Percentiles rank a stretch among this genome's conserved stretches.
phyloP scores from a whole-genome alignment of 2,888 invertebrate genomes.

The Microctonus brassicae region DNA sequence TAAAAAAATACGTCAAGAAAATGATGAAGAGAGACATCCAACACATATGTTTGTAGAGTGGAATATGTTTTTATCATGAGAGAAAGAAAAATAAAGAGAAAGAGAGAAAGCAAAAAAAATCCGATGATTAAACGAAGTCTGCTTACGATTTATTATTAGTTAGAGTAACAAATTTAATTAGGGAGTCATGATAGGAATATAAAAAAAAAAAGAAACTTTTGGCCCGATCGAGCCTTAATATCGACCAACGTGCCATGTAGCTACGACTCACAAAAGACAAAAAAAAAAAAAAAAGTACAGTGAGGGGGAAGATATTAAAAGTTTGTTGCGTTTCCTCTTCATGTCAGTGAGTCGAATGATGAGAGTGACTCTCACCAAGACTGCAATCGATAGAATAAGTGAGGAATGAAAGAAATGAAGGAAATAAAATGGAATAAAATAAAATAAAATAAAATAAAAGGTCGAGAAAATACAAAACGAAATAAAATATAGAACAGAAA shows the following conservation, averaged over 20 bases:
- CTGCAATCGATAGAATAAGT: slow-evolving; percentile 50
- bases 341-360: slow-evolving; percentile 28
- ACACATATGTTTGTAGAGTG: not conserved
- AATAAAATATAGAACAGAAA: slow-evolving; percentile 8
- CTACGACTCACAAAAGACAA: slow-evolving; percentile 40
- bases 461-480: not conserved
- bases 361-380: slow-evolving; percentile 51
- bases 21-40: not conserved
- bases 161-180: slow-evolving; percentile 61
- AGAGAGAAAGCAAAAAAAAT: not conserved
- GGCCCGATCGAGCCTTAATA: slow-evolving; percentile 59
- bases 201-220: slow-evolving; percentile 43
- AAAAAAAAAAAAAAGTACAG: slow-evolving; percentile 26
- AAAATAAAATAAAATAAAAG: not conserved
- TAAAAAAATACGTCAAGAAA: not conserved
- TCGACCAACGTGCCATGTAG: slow-evolving; percentile 57
- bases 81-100: slow-evolving; percentile 9
- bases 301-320: slow-evolving; percentile 24
- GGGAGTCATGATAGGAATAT: slow-evolving; percentile 49
- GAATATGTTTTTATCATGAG: slow-evolving; percentile 19
- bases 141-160: slow-evolving; percentile 56
- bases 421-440: no score
- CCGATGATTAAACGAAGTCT: slow-evolving; percentile 46
- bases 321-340: not conserved
- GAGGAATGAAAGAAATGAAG: slow-evolving; percentile 12